These are phyloP conservation scores for Diplodus puntazzo DNA, from an alignment of 2,797 vertebrate genomes.

Conservation along the genomic window DNA sequence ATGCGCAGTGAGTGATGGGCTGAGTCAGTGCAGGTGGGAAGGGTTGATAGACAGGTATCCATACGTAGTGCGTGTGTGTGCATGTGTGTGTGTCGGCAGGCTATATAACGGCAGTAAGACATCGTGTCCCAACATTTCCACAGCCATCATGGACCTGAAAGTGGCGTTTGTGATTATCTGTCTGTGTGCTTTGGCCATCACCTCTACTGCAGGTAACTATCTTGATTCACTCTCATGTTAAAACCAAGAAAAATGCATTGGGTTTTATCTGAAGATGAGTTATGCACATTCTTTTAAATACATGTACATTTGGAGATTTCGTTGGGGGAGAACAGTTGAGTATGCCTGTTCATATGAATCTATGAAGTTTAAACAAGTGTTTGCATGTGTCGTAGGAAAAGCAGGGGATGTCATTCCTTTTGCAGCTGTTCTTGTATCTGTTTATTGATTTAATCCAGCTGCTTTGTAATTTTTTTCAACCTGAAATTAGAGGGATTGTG, in stretches of 20 bases:
- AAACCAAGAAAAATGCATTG: neutral
- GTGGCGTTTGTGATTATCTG: constrained; percentile 48
- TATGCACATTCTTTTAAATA: neutral
- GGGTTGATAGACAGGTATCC: constrained; percentile 5
- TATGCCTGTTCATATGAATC: neutral
- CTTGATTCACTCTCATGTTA: neutral
- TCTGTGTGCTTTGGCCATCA: constrained; percentile 66
- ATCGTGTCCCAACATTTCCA: neutral
- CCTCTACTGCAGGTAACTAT: constrained; percentile 75
- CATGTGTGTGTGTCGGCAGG: neutral
- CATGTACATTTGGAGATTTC: neutral
- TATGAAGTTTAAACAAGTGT: neutral
- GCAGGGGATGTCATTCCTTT: neutral
- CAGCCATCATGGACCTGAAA: constrained; percentile 78
- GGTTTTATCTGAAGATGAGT: neutral
- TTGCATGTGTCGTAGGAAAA: neutral
- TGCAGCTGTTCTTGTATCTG: neutral
- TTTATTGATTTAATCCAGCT: neutral
- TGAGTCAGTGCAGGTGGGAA: neutral
- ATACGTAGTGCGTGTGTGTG: neutral
- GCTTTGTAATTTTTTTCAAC: neutral
- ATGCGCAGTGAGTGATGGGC: no score
- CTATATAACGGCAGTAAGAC: constrained; percentile 42
- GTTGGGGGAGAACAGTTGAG: neutral
- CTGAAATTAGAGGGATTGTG: neutral